These are phyloP conservation scores for Hetaerina titia DNA, from an alignment of 2,888 invertebrate genomes.

Conservation along the genomic window DNA sequence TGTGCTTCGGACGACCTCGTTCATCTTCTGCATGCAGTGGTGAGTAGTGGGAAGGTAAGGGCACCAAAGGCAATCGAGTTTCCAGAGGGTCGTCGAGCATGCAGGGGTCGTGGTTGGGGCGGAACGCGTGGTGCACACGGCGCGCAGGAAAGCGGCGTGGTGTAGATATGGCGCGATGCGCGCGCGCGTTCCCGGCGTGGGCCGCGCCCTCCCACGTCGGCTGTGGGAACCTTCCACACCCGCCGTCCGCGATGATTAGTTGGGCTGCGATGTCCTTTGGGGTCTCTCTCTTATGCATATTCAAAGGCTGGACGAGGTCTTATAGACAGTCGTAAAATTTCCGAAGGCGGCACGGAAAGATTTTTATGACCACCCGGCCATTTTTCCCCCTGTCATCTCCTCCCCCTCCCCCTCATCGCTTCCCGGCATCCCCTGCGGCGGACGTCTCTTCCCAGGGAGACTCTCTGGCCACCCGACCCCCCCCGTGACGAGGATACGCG, in stretches of 20 bases:
- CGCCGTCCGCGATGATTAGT: conserved; percentile 47
- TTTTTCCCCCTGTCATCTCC: conserved; percentile 61
- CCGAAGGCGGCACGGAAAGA: conserved; percentile 60
- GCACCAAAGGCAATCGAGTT: too few species aligned
- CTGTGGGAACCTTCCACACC: neutral
- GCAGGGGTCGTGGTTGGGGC: neutral
- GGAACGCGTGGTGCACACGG: neutral
- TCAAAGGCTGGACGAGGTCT: conserved; percentile 52
- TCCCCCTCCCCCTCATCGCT: neutral
- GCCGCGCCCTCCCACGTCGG: neutral
- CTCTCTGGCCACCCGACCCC: too few species aligned
- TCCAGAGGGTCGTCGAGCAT: too few species aligned
- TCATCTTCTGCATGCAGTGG: too few species aligned
- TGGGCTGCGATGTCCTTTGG: conserved; percentile 58
- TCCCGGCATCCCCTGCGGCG: conserved; percentile 8
- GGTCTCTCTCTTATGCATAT: conserved; percentile 55
- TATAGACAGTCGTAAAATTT: conserved; percentile 58
- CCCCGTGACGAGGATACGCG: too few species aligned
- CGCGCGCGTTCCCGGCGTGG: neutral
- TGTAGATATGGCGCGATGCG: neutral
- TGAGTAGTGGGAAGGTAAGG: too few species aligned
- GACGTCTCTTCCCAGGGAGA: neutral
- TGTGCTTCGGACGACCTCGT: neutral
- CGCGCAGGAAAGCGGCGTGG: neutral
- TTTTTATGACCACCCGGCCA: conserved; percentile 56